These are phyloP conservation scores for Carpatolechia fugitivella DNA, from an alignment of 2,888 invertebrate species.

Conservation along the genomic window DNA sequence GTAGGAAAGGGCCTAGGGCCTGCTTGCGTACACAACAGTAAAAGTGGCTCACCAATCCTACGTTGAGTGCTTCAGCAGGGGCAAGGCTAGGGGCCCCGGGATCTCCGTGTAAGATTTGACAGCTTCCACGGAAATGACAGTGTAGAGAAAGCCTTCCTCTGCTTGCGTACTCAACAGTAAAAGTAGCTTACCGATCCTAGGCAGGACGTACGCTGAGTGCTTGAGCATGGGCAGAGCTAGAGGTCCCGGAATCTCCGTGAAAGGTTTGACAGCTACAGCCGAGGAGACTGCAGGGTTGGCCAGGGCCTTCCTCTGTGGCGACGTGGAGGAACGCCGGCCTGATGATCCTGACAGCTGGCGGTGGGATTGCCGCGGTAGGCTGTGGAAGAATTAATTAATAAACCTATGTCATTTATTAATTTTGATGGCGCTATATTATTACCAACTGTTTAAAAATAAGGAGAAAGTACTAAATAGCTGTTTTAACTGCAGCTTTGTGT, in stretches of 20 bases:
- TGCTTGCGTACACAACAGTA: too few relatives aligned
- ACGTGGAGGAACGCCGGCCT: slow-evolving; percentile 53
- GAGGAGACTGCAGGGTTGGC: slow-evolving; percentile 31
- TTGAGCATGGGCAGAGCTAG: slow-evolving; percentile 65
- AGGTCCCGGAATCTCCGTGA: slow-evolving; percentile 67
- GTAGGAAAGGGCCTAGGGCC: too few relatives aligned
- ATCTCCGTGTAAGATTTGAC: too few relatives aligned
- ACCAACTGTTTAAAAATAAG: too few relatives aligned
- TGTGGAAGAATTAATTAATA: slow-evolving; percentile 25
- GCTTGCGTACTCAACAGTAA: too few relatives aligned
- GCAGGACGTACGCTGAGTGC: slow-evolving; percentile 65
- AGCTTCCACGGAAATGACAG: too few relatives aligned
- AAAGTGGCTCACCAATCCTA: too few relatives aligned
- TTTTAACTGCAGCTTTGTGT: too few relatives aligned
- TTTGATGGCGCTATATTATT: neutral
- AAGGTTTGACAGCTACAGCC: slow-evolving; percentile 36
- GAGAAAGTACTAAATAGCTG: too few relatives aligned
- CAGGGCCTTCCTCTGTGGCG: slow-evolving; percentile 55
- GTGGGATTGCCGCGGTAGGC: slow-evolving; percentile 50
- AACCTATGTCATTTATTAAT: neutral
- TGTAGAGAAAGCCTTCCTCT: too few relatives aligned
- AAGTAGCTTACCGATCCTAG: slow-evolving; percentile 69
- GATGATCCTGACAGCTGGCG: slow-evolving; percentile 51
- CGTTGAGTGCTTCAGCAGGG: too few relatives aligned
- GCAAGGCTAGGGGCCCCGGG: too few relatives aligned